Conservation (phyloP, 2,888 invertebrate species). For the Lissonota sp. region DNA sequence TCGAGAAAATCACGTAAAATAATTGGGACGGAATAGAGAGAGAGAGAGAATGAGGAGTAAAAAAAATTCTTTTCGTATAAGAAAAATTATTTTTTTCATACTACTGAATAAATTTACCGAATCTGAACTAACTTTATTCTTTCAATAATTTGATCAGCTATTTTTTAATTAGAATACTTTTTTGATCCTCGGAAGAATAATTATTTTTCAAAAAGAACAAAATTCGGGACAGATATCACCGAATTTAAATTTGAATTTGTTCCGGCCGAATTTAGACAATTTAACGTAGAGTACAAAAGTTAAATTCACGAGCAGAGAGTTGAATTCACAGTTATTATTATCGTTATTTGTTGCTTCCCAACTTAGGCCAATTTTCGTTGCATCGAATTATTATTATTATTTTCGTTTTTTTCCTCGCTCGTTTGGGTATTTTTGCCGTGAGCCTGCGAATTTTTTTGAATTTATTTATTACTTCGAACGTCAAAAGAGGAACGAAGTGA, state of each 20-base stretch:
- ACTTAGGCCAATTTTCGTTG: constrained; percentile 40
- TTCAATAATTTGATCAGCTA: too few relatives aligned
- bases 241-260: constrained; percentile 21
- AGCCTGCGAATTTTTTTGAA: not conserved
- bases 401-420: constrained; percentile 15
- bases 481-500: not conserved
- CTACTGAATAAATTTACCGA: constrained; percentile 25
- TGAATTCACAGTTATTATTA: constrained; percentile 28
- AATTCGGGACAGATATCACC: constrained; percentile 29
- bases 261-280: constrained; percentile 34
- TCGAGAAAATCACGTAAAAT: constrained; percentile 40
- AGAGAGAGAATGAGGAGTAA: constrained; percentile 3
- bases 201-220: not conserved
- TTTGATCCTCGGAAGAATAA: too few relatives aligned
- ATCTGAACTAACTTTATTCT: constrained; percentile 7
- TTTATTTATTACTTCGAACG: constrained; percentile 34
- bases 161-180: too few relatives aligned
- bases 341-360: constrained; percentile 31
- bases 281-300: constrained; percentile 39
- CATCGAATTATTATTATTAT: not conserved
- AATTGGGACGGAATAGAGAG: constrained; percentile 5
- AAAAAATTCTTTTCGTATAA: constrained; percentile 26
- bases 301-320: constrained; percentile 4
- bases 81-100: constrained; percentile 26
- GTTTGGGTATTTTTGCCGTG: not conserved